phyloP scores from a whole-genome alignment of 2,888 invertebrate species.

The Cistogaster globosa region DNA sequence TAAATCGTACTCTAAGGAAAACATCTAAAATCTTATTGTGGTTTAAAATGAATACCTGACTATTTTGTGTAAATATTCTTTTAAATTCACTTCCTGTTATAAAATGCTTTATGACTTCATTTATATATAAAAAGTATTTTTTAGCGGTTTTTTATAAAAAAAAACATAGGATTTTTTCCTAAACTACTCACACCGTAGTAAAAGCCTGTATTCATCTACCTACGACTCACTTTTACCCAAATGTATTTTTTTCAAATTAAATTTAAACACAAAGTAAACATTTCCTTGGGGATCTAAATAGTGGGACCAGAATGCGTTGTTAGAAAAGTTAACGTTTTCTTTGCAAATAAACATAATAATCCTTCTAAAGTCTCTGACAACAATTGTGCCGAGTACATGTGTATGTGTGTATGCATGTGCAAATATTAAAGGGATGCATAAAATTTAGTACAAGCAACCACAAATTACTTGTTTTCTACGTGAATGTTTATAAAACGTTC shows the following conservation, averaged over 20 bases:
- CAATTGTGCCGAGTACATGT: neutral
- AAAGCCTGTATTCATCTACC: neutral
- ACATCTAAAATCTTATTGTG: neutral
- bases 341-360: slow-evolving; percentile 65
- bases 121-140: slow-evolving; percentile 50
- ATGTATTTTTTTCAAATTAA: slow-evolving; percentile 40
- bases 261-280: slow-evolving; percentile 58
- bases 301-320: slow-evolving; percentile 19
- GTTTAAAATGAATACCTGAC: neutral
- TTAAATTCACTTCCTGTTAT: slow-evolving; percentile 59
- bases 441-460: slow-evolving; percentile 43
- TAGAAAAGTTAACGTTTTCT: slow-evolving; percentile 14
- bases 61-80: slow-evolving; percentile 32
- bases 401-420: neutral
- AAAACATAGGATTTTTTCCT: slow-evolving; percentile 42
- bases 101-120: slow-evolving; percentile 60
- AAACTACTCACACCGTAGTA: neutral
- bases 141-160: neutral
- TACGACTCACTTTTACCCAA: neutral
- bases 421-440: neutral
- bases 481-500: neutral
- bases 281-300: slow-evolving; percentile 58
- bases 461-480: slow-evolving; percentile 49
- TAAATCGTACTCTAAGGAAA: neutral
- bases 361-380: slow-evolving; percentile 52